Evolutionary conservation across 2,888 invertebrate genomes (phyloP).

Genomic region (Crematogaster levior): DNA sequence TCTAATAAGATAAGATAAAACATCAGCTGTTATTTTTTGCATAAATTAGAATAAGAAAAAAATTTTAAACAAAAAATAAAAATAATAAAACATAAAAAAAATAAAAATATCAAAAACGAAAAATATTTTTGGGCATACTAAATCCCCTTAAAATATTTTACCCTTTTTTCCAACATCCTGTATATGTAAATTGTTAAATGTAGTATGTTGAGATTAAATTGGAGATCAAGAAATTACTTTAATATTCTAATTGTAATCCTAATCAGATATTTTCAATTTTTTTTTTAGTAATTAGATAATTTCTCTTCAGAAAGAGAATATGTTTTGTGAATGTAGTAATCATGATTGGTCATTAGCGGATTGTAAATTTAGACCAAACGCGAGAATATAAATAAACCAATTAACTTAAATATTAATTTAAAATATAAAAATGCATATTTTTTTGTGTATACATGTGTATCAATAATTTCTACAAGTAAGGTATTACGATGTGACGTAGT

Average conservation of each 20-base stretch:
- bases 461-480: not conserved
- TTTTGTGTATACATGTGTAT: not conserved
- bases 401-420: not conserved
- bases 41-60: too few relatives aligned
- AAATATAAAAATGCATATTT: not conserved
- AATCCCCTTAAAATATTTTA: too few relatives aligned
- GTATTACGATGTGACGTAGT: too few relatives aligned
- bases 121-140: too few relatives aligned
- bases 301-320: not conserved
- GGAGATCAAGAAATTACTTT: not conserved
- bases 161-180: too few relatives aligned
- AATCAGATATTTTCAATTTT: not conserved
- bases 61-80: too few relatives aligned
- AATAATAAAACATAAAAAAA: too few relatives aligned
- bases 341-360: not conserved
- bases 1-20: too few relatives aligned
- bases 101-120: too few relatives aligned
- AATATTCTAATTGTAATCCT: not conserved
- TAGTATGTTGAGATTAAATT: too few relatives aligned
- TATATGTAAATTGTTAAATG: too few relatives aligned
- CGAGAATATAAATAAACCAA: not conserved
- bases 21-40: too few relatives aligned
- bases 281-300: not conserved
- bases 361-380: constrained; percentile 1
- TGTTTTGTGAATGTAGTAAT: not conserved